Evolutionary conservation across 1,140 invertebrate species (phyloP).

Genomic region (Drosophila ercepeae): DNA sequence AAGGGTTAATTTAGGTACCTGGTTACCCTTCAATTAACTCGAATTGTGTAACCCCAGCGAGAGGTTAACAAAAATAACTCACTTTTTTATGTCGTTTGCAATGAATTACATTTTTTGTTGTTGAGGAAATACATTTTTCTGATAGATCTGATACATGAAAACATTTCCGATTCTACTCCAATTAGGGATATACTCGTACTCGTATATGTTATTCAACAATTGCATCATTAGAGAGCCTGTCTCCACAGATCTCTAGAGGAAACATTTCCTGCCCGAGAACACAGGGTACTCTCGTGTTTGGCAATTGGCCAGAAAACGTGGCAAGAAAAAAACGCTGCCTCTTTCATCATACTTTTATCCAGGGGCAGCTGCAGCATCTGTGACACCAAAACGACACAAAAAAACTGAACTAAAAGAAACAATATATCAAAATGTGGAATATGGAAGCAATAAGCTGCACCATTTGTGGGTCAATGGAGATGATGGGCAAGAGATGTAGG

Average conservation of each 20-base stretch:
- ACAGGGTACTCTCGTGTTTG: slow-evolving; percentile 10
- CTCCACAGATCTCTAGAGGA: slow-evolving; percentile 15
- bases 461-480: slow-evolving; percentile 34
- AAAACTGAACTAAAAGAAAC: slow-evolving; percentile 4
- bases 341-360: slow-evolving; percentile 37
- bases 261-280: slow-evolving; percentile 7
- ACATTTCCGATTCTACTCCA: slow-evolving; percentile 32
- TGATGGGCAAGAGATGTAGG: background rate
- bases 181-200: too few relatives aligned
- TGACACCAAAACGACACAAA: slow-evolving; percentile 26
- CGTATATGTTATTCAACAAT: slow-evolving; percentile 6
- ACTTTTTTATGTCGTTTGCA: background rate
- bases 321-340: slow-evolving; percentile 10
- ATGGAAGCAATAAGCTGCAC: slow-evolving; percentile 35
- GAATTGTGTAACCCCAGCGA: slow-evolving; percentile 24
- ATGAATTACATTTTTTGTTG: background rate
- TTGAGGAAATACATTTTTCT: background rate
- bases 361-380: slow-evolving; percentile 29
- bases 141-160: slow-evolving; percentile 28
- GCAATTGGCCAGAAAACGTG: slow-evolving; percentile 31
- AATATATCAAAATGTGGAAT: slow-evolving; percentile 38
- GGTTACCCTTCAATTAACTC: slow-evolving; percentile 39
- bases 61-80: slow-evolving; percentile 2
- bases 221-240: slow-evolving; percentile 13
- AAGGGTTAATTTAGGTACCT: slow-evolving; percentile 20